Evolutionary conservation across 2,113 vertebrate genomes (phyloP).

Genomic region (Cromileptes altivelis): DNA sequence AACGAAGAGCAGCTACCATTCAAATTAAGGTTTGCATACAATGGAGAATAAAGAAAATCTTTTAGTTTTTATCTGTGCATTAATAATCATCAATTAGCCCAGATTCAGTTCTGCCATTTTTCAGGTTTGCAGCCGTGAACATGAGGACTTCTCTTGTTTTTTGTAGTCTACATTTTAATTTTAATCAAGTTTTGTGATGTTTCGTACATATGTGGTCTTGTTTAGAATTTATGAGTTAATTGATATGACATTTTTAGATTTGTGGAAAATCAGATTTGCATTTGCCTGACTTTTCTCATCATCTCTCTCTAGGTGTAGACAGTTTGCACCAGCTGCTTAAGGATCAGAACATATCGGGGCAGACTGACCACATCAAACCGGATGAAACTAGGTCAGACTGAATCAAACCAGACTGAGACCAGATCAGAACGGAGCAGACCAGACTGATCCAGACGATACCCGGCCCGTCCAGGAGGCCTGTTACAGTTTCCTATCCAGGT

Average conservation of each 20-base stretch:
- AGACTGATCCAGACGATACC: constrained; percentile 49
- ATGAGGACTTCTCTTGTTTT: neutral
- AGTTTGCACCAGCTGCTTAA: constrained; percentile 10
- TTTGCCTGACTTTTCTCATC: neutral
- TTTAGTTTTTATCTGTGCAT: neutral
- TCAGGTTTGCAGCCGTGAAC: neutral
- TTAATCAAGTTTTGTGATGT: neutral
- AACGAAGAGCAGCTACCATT: neutral
- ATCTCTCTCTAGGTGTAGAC: constrained; percentile 46
- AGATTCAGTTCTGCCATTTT: neutral
- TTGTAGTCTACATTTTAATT: neutral
- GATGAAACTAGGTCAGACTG: constrained; percentile 55
- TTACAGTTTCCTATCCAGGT: constrained; percentile 77
- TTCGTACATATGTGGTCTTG: neutral
- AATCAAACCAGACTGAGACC: constrained; percentile 56
- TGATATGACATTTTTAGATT: neutral
- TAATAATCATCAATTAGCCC: neutral
- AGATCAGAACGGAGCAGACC: constrained; percentile 39
- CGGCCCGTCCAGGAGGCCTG: constrained; percentile 58
- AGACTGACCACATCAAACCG: constrained; percentile 38
- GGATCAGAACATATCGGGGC: constrained; percentile 29
- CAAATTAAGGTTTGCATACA: neutral
- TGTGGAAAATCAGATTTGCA: neutral
- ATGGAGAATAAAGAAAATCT: neutral
- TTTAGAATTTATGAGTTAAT: neutral